These are phyloP conservation scores for Protonibea diacanthus DNA, from an alignment of 2,797 vertebrate species.

Conservation along the genomic window DNA sequence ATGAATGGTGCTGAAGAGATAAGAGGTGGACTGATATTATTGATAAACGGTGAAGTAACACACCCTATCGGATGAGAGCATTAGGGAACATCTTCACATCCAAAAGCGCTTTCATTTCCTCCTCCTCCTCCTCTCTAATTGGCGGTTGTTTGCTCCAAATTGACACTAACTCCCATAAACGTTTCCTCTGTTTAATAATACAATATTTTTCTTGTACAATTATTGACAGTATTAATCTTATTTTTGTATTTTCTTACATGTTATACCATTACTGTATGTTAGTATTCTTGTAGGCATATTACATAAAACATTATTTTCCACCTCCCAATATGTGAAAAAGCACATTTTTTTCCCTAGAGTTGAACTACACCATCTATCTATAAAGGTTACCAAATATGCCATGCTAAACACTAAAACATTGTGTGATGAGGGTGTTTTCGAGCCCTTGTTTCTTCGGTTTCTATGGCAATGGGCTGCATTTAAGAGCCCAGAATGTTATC, in stretches of 20 bases:
- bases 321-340: slow-evolving; percentile 91
- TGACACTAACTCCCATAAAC: slow-evolving; percentile 88
- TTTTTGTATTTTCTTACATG: slow-evolving; percentile 99
- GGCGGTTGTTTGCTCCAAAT: slow-evolving; percentile 80
- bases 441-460: slow-evolving; percentile 85
- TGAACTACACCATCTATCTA: slow-evolving; percentile 90
- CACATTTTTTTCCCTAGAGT: slow-evolving; percentile 92
- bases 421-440: slow-evolving; percentile 85
- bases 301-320: slow-evolving; percentile 86
- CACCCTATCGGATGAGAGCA: slow-evolving; percentile 86
- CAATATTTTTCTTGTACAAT: slow-evolving; percentile 98
- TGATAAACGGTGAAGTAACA: slow-evolving; percentile 75
- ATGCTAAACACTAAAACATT: slow-evolving; percentile 91
- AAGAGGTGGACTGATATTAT: slow-evolving; percentile 78
- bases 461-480: slow-evolving; percentile 89
- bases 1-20: slow-evolving; percentile 90
- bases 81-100: slow-evolving; percentile 89
- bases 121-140: slow-evolving; percentile 86
- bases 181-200: slow-evolving; percentile 86
- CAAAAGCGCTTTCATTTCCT: slow-evolving; percentile 84
- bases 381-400: slow-evolving; percentile 95
- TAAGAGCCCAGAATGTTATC: slow-evolving; percentile 91
- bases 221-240: slow-evolving; percentile 99
- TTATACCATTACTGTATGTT: slow-evolving; percentile 98
- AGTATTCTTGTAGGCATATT: slow-evolving; percentile 92